Evolutionary conservation across 2,888 invertebrate genomes (phyloP).

Genomic region (Volucella bombylans): DNA sequence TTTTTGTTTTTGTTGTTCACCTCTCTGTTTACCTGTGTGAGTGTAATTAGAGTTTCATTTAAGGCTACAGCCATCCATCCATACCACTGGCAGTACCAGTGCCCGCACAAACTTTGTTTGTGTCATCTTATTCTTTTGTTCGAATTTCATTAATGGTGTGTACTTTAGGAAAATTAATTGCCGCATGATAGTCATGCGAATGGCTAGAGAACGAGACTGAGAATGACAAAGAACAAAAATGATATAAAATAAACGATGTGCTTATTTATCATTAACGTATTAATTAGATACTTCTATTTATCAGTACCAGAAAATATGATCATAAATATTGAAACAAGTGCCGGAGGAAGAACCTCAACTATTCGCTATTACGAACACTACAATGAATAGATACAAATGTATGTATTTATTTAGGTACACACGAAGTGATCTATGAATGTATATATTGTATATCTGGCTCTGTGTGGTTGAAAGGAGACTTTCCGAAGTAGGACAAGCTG

Average conservation of each 20-base stretch:
- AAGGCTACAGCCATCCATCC: no score
- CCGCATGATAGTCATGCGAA: conserved; percentile 9
- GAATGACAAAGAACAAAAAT: neutral
- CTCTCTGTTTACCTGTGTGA: neutral
- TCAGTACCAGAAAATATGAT: neutral
- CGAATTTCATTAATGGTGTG: conserved; percentile 29
- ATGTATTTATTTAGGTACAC: no score
- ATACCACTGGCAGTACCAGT: no score
- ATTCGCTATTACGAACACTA: no score
- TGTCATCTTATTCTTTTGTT: neutral
- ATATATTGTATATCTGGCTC: no score
- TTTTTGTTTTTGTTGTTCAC: neutral
- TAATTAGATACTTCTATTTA: neutral
- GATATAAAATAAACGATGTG: neutral
- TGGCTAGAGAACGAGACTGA: neutral
- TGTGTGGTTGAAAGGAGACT: no score
- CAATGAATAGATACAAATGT: no score
- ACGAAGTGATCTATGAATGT: no score
- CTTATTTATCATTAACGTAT: conserved; percentile 14
- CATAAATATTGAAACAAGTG: no score
- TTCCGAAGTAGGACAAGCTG: no score
- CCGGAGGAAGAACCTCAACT: no score
- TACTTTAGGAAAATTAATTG: conserved; percentile 32
- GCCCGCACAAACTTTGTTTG: no score
- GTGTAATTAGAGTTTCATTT: conserved; percentile 27